Evolutionary conservation across 37 sponge, comb jelly and placozoan genomes (phyloP), one percentile per base, ranked within the genome.

Genomic region (Axinella damicornis): DNA sequence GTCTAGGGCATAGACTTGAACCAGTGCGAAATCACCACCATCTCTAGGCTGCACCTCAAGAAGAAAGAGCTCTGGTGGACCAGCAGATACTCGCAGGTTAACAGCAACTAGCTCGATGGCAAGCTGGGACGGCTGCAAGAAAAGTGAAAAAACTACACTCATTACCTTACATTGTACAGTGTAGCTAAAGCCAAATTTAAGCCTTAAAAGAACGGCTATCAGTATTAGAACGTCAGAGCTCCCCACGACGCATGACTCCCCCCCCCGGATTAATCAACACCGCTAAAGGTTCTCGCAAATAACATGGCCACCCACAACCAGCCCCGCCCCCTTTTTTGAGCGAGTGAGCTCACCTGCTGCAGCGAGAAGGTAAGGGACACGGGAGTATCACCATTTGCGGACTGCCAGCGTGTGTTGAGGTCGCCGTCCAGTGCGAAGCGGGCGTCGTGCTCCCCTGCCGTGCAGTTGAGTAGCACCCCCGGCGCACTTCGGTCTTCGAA

Each of bases 331-430:
- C 46, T 46, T 46, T 9, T 46, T 61, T 17, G 14, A 56, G 14
- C 17, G 57, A 27, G 25, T 27, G 12, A 5, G 25, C 22, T 14
- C 25, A 25, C 62, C 62, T 61, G 62, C 25, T 61, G 62, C 25
- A 61, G 62, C 25, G 62, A 61, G 62, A 61, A 61, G 62, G 62
- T 61, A 2, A 61, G 73, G 1, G 20, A 24, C 20, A 72, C 73
- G 15, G 73, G 73, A 5, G 33, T 41, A 14, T 72, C 73, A 40
- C 38, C 73, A 12, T 1, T 37, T 41, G 21, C n/a, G 15, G 73
- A 72, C 53, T 72, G 73, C 73, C 73, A 72, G 41, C 73, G 38
- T 14, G 73, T 72, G 24, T 40, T 38, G 2, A 19, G 19, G 25
- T 72, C 46, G 19, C 53, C 73, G 37, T 72, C 73, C 14, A 37